Evolutionary conservation across 2,113 vertebrate genomes (phyloP).

Genomic region (Paramormyrops kingsleyae): DNA sequence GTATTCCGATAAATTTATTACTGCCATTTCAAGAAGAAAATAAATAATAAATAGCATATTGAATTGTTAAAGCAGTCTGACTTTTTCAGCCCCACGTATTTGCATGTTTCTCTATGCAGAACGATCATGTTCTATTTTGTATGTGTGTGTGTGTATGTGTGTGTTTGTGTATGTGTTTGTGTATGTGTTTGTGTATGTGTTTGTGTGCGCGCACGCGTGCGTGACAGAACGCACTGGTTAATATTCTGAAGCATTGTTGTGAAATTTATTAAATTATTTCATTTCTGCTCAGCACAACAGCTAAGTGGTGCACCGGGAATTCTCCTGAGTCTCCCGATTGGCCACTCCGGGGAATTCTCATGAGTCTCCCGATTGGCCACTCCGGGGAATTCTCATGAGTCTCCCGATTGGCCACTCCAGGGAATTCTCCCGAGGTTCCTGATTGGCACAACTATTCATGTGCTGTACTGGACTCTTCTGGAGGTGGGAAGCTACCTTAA

Average conservation of each 20-base stretch:
- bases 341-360: too few species aligned
- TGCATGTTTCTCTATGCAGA: not conserved
- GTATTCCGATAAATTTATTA: not conserved
- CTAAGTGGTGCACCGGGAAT: not conserved
- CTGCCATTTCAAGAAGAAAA: not conserved
- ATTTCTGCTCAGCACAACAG: not conserved
- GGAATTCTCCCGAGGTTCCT: not conserved
- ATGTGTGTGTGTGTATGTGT: too few species aligned
- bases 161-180: too few species aligned
- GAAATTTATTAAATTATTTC: not conserved
- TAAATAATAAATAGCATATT: not conserved
- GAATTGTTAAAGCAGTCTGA: not conserved
- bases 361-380: not conserved
- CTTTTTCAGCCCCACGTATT: not conserved
- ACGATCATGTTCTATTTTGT: not conserved
- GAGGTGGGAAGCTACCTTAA: not conserved
- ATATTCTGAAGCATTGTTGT: not conserved
- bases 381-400: too few species aligned
- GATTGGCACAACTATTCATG: not conserved
- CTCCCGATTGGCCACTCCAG: too few species aligned
- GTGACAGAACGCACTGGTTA: not conserved
- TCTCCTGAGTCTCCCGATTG: not conserved
- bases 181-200: too few species aligned
- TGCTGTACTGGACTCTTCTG: not conserved
- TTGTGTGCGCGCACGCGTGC: too few species aligned